Conservation (phyloP, 2,797 vertebrate genomes). For the Fundulus diaphanus region DNA sequence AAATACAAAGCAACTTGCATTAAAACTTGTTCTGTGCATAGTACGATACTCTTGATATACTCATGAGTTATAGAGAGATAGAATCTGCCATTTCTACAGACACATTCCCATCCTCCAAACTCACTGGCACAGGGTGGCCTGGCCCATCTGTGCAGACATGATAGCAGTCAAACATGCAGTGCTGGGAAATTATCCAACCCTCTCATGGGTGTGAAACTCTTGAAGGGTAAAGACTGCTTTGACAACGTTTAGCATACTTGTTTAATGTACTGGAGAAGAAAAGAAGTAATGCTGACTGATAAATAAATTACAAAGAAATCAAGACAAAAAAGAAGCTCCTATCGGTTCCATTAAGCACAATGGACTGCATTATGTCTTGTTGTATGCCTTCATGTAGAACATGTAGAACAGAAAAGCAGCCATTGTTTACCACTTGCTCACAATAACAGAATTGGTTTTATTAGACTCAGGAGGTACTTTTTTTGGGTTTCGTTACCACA, state of each 20-base stretch:
- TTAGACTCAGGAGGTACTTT: conserved; percentile 50
- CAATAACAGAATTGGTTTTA: conserved; percentile 46
- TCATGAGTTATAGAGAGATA: neutral
- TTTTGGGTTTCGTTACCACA: conserved; percentile 30
- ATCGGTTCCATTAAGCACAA: neutral
- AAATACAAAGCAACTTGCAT: neutral
- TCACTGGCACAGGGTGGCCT: conserved; percentile 42
- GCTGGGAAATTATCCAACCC: conserved; percentile 50
- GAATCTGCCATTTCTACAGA: conserved; percentile 10
- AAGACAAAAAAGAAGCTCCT: conserved; percentile 6
- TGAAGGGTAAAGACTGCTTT: conserved; percentile 27
- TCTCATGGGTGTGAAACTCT: conserved; percentile 40
- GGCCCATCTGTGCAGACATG: conserved; percentile 62
- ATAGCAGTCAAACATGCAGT: conserved; percentile 55
- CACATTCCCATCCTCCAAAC: conserved; percentile 23
- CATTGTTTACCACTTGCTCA: conserved; percentile 39
- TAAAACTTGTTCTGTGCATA: neutral
- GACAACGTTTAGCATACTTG: conserved; percentile 9
- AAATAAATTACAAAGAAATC: neutral
- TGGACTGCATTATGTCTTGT: neutral
- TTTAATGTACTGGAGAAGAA: conserved; percentile 7
- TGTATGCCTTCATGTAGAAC: conserved; percentile 17
- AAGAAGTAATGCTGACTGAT: conserved; percentile 10
- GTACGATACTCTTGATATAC: neutral
- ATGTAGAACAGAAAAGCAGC: conserved; percentile 26